Evolutionary conservation across 1,140 invertebrate genomes (phyloP), one percentile per base, ranked within the genome.

Genomic region (Drosophila varians): DNA sequence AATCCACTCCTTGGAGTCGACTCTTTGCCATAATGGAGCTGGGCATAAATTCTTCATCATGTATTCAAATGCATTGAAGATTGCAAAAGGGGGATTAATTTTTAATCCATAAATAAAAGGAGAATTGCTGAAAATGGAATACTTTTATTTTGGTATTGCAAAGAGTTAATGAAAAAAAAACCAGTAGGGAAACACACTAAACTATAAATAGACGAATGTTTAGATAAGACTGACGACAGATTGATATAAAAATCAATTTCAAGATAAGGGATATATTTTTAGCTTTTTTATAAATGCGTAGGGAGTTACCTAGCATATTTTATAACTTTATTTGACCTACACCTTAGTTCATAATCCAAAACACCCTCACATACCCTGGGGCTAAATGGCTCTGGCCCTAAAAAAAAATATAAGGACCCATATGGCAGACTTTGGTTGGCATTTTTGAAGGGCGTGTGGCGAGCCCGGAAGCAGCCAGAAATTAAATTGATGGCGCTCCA

Each of bases 401-500:
- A n/a, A n/a, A n/a, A n/a, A n/a, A n/a, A n/a, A n/a, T n/a, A 40
- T 40, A 26, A 53, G 26, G 23, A 34, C 11, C 8, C 58, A 52
- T 65, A 16, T 66, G 62, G 34, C 62, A 66, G 61, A 66, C 47
- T 45, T 68, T 36, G 62, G 65, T 31, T 51, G 38, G 46, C 52
- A 28, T 43, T 64, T 53, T 70, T 47, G 40, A 61, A 71, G 70
- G 77, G 69, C 73, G 73, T 65, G 58, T 56, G 42, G 23, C 25
- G 16, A 36, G 62, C 38, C 66, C 82, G 83, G 82, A 87, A 87
- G 83, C 70, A 71, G 56, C 60, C 47, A 75, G 55, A 82, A 77
- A 87, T 77, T 77, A 57, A 82, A 87, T 77, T 87, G 38, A 82
- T 75, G 74, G 49, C 62, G 65, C 78, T 61, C 52, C 79, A 65